Percentiles rank a stretch among this genome's conserved stretches.
phyloP scores from a whole-genome alignment of 2,113 vertebrate genomes.

The Eulacestoma nigropectus region DNA sequence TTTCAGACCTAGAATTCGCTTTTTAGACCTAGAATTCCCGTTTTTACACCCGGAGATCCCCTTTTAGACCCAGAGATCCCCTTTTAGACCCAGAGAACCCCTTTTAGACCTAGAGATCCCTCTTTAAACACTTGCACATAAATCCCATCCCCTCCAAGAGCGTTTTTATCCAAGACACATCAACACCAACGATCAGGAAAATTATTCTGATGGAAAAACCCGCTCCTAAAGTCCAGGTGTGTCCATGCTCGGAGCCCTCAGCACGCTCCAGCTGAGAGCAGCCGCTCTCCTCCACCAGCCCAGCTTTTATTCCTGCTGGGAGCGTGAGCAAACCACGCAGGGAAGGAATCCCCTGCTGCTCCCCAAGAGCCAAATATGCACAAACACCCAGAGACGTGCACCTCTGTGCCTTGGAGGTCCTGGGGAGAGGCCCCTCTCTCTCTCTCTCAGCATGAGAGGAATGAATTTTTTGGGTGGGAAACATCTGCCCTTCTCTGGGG shows the following conservation, averaged over 20 bases:
- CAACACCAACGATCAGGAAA: neutral
- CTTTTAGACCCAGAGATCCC: too few relatives aligned
- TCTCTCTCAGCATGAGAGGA: neutral
- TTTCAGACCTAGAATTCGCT: neutral
- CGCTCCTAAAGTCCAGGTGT: neutral
- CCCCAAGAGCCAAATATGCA: neutral
- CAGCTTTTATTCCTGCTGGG: neutral
- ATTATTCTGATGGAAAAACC: neutral
- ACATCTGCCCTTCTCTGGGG: conserved; percentile 10
- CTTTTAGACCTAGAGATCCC: too few relatives aligned
- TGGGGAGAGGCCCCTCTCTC: neutral
- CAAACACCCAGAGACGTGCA: neutral
- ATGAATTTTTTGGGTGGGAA: neutral
- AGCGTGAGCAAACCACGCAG: neutral
- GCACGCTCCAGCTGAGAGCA: neutral
- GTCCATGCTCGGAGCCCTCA: neutral
- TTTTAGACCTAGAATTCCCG: too few relatives aligned
- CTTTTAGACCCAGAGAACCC: too few relatives aligned
- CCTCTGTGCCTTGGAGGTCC: neutral
- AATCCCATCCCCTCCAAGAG: neutral
- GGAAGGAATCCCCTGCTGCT: neutral
- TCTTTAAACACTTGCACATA: neutral
- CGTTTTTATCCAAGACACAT: fast-evolving
- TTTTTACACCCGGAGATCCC: neutral
- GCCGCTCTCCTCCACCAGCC: neutral